phyloP scores from a whole-genome alignment of 1,140 invertebrate genomes.

The Caerostris extrusa region DNA sequence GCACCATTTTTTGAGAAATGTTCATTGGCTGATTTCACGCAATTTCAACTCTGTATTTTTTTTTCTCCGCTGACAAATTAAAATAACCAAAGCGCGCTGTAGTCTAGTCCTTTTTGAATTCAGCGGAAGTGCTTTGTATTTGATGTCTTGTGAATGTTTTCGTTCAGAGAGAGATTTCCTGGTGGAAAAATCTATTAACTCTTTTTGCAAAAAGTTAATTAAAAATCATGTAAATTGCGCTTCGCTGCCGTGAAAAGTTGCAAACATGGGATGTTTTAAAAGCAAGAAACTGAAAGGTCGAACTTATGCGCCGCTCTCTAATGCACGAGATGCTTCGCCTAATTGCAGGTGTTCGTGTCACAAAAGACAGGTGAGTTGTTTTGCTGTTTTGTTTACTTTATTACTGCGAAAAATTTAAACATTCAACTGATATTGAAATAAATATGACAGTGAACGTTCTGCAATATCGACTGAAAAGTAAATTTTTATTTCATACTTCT shows the following conservation, averaged over 20 bases:
- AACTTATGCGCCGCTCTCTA: conserved; percentile 35
- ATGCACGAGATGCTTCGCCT: conserved; percentile 57
- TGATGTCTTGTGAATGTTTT: background rate
- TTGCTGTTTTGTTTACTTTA: background rate
- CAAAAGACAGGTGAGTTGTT: conserved; percentile 57
- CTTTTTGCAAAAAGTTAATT: background rate
- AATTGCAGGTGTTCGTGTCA: conserved; percentile 73
- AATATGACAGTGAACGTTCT: too few relatives aligned
- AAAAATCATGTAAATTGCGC: background rate
- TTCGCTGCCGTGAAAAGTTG: background rate
- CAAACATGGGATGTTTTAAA: conserved; percentile 72
- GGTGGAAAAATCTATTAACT: background rate
- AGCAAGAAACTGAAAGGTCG: conserved; percentile 62
- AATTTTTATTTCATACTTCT: too few relatives aligned
- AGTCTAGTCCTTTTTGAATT: conserved; percentile 35
- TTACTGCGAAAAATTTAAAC: background rate
- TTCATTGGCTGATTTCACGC: background rate
- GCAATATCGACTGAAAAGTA: too few relatives aligned
- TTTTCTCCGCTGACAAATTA: background rate
- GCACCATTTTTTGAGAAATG: background rate
- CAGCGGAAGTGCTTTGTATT: conserved; percentile 2
- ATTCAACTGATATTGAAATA: too few relatives aligned
- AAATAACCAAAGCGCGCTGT: conserved; percentile 40
- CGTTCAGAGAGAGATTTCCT: background rate
- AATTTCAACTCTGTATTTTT: background rate